A percentile compares a stretch with the other conserved stretches of the same genome.
Evolutionary conservation across 2,113 vertebrate genomes (phyloP).

Genomic region (Megaceryle torquata): DNA sequence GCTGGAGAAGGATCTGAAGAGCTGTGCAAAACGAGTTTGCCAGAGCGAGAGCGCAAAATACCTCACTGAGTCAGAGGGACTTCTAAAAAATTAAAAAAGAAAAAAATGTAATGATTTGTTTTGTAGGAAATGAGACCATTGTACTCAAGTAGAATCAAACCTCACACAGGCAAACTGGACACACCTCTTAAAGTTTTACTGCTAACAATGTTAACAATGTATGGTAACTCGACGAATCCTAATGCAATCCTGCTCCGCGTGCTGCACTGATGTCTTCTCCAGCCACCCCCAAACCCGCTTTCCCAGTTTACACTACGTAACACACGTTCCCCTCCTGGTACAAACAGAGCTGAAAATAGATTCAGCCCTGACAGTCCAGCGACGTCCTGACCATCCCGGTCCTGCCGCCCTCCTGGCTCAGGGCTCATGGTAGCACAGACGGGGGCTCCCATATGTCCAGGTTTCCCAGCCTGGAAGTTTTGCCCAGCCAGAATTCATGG

Average conservation of each 20-base stretch:
- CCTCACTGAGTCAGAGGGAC: not conserved
- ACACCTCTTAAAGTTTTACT: not conserved
- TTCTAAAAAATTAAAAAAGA: not conserved
- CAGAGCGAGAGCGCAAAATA: not conserved
- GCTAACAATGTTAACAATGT: not conserved
- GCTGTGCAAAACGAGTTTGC: not conserved
- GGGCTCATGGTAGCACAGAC: not conserved
- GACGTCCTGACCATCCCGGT: not conserved
- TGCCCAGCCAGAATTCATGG: not conserved
- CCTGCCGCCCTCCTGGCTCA: not conserved
- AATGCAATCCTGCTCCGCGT: not conserved
- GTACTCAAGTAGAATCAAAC: not conserved
- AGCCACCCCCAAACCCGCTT: not conserved
- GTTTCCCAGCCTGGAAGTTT: not conserved
- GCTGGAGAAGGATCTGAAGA: not conserved
- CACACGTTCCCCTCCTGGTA: fast-evolving
- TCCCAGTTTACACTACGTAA: fast-evolving
- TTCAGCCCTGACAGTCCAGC: not conserved
- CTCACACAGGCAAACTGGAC: not conserved
- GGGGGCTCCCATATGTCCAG: conserved; percentile 9
- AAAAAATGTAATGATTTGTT: fast-evolving
- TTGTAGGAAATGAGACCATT: not conserved
- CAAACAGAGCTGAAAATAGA: conserved; percentile 15
- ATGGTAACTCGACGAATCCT: not conserved
- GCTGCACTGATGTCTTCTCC: not conserved